Conservation (phyloP, 2,797 vertebrate species). For the Orestias chungarensis region DNA sequence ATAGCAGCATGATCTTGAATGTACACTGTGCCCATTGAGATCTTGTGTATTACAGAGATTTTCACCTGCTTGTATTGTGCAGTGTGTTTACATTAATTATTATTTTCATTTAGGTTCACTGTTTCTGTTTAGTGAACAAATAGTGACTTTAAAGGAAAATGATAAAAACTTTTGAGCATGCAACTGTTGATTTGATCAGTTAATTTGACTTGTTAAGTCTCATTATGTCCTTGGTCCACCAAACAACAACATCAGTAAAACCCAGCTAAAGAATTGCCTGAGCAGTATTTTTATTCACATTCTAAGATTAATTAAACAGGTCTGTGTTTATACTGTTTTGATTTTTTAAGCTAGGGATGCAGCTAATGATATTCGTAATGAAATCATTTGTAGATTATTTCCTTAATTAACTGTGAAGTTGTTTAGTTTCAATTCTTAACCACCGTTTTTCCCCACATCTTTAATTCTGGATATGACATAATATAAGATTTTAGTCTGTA, state of each 20-base stretch:
- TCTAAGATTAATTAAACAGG: neutral
- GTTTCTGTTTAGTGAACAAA: neutral
- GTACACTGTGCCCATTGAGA: conserved; percentile 12
- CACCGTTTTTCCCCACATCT: neutral
- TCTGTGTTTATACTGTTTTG: neutral
- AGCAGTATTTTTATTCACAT: neutral
- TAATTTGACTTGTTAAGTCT: neutral
- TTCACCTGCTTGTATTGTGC: conserved; percentile 8
- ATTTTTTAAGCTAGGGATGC: neutral
- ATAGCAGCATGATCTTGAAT: neutral
- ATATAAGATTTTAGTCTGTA: neutral
- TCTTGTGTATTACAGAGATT: conserved; percentile 6
- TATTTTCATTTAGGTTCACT: conserved; percentile 1
- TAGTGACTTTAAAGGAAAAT: neutral
- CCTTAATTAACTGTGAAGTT: neutral
- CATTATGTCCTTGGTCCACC: neutral
- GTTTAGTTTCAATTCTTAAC: neutral
- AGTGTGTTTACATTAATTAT: conserved; percentile 2
- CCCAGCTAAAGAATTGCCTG: neutral
- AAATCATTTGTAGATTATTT: conserved; percentile 9
- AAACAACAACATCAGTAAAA: neutral
- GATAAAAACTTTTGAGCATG: neutral
- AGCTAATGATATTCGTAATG: neutral
- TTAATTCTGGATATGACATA: neutral
- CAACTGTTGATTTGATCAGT: neutral